These are phyloP conservation scores for Micrastur ruficollis DNA, from an alignment of 2,797 vertebrate species.

Conservation along the genomic window DNA sequence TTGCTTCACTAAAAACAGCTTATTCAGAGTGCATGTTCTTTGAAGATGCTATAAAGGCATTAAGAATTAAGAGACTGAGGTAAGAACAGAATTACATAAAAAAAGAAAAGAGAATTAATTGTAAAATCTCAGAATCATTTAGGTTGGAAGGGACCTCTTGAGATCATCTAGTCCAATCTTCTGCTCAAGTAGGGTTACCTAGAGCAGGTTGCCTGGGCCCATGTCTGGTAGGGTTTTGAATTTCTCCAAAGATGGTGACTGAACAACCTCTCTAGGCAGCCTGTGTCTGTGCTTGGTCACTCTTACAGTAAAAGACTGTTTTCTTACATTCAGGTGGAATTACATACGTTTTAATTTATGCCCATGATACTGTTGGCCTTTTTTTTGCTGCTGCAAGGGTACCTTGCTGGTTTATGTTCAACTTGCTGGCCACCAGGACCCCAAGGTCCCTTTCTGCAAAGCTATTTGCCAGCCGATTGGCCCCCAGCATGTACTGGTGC, in stretches of 20 bases:
- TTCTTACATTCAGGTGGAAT: neutral
- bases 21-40: neutral
- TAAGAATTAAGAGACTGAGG: neutral
- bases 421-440: neutral
- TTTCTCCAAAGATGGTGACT: neutral
- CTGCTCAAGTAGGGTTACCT: neutral
- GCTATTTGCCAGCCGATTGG: neutral
- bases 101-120: neutral
- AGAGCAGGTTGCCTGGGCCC: neutral
- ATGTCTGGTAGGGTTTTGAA: neutral
- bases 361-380: neutral
- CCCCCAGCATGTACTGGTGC: neutral
- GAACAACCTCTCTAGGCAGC: neutral
- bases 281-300: neutral
- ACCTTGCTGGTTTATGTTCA: neutral
- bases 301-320: neutral
- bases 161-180: neutral
- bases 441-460: neutral
- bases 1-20: neutral
- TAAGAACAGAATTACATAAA: neutral
- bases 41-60: slow-evolving; percentile 15
- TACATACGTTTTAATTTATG: neutral
- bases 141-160: neutral
- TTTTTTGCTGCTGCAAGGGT: neutral
- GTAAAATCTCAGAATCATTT: neutral